A percentile compares a stretch with the other conserved stretches of the same genome.
Conservation (phyloP, 1,140 invertebrate genomes). For the Scylla paramamosain region DNA sequence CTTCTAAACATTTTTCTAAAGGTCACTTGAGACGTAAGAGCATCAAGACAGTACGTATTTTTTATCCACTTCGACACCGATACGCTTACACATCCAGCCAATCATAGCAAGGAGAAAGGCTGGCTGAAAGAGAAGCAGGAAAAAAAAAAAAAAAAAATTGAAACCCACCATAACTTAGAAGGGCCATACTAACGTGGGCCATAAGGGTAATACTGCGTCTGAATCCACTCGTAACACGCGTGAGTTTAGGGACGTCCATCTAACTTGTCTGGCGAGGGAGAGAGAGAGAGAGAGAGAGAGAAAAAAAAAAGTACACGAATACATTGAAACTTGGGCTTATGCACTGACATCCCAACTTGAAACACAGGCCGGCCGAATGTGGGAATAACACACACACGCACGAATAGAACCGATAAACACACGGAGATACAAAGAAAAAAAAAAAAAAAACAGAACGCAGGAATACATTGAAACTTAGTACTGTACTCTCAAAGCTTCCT, state of each 20-base stretch:
- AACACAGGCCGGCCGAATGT: too few species aligned
- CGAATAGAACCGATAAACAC: too few species aligned
- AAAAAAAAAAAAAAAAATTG: not conserved
- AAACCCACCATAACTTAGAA: not conserved
- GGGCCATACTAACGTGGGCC: not conserved
- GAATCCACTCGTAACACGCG: not conserved
- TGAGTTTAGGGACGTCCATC: not conserved
- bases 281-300: not conserved
- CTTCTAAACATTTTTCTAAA: too few species aligned
- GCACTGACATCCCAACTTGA: not conserved
- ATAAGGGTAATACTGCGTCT: not conserved
- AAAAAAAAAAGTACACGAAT: not conserved
- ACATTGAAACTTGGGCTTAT: not conserved
- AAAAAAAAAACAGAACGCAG: not conserved
- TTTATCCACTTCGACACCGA: too few species aligned
- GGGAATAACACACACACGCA: too few species aligned
- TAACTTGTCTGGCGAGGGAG: not conserved
- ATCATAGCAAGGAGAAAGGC: too few species aligned
- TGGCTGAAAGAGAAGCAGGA: not conserved
- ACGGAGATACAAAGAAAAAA: not conserved
- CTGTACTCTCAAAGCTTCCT: too few species aligned
- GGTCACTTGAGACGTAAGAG: too few species aligned
- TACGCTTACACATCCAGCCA: too few species aligned
- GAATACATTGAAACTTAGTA: too few species aligned
- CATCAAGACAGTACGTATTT: too few species aligned